Percentiles rank a stretch among this genome's conserved stretches.
Evolutionary conservation across 2,113 vertebrate species (phyloP).

Genomic region (Pelusios castaneus): DNA sequence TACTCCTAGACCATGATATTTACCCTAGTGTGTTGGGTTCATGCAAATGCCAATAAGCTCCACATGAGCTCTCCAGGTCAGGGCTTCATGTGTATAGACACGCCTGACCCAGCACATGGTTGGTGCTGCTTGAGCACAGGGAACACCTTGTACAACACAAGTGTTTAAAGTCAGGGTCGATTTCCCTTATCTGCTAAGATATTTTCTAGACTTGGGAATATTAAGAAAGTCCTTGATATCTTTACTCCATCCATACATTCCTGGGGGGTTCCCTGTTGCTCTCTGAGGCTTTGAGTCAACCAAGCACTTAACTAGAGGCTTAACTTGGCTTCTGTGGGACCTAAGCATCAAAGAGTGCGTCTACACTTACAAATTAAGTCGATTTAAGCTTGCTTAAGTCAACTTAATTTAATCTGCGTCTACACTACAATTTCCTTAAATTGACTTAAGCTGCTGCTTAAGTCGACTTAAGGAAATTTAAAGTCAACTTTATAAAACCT

Average conservation of each 20-base stretch:
- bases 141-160: not conserved
- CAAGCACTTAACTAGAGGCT: not conserved
- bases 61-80: not conserved
- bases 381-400: too few relatives aligned
- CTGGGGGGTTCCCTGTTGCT: not conserved
- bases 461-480: too few relatives aligned
- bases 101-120: not conserved
- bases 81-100: not conserved
- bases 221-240: not conserved
- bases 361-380: too few relatives aligned
- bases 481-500: too few relatives aligned
- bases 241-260: not conserved
- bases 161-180: not conserved
- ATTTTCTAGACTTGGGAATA: not conserved
- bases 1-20: not conserved
- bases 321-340: not conserved
- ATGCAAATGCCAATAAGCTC: not conserved
- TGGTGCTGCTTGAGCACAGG: not conserved
- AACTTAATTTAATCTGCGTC: too few relatives aligned
- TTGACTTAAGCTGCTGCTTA: too few relatives aligned
- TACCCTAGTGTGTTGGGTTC: not conserved
- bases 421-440: too few relatives aligned
- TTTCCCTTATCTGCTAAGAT: not conserved
- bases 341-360: not conserved
- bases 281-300: not conserved